Base-by-base conservation (phyloP, 2,888 invertebrate genomes). In the Rotaria sp. region DNA sequence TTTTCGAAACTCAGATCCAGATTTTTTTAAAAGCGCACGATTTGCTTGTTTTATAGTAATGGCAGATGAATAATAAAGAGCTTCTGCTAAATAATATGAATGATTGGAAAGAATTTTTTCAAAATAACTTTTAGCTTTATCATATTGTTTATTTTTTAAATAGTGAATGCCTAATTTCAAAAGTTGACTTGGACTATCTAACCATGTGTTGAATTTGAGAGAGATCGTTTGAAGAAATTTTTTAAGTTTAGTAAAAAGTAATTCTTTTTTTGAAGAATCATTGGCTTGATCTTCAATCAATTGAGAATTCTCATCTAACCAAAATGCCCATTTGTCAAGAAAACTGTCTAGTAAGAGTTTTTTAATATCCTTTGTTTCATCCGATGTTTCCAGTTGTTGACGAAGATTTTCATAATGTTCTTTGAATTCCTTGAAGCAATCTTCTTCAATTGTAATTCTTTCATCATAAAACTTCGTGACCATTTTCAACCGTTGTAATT, bases 271-370 rank as follows among this genome's bases (percentile, higher is more conserved):
- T 30, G 67, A 30, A 18, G 30, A 5, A 30, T 67, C 30, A 30
- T 3, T 30, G 3, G 67, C 67, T 67, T 67, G 67, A 67, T 67
- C 18, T 30, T 67, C 67, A 67, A 67, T 67, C 4, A 67, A 10
- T 30, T 67, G 67, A 8, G 67, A 67, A 35, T 67, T 67, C 10
- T 67, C 13, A 67, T 67, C 67, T 67, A 67, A 15, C 67, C 67
- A 67, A 67, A 67, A 67, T n/a, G 67, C 67, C 67, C 67, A 67
- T 67, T 67, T 67, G 2, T 67, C 67, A n/a, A 67, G 67, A 67
- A 67, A 67, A 67, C 67, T 67, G 10, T 67, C 30, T 15, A 67
- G 11, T 15, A 67, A 18, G 10, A 67, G 15, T 18, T 35, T 67
- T 67, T 30, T 30, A 0, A 67, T 67, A 4, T n/a, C 30, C 30